Base-by-base conservation (phyloP, 2,888 invertebrate genomes). In the Barypeithes pellucidus region DNA sequence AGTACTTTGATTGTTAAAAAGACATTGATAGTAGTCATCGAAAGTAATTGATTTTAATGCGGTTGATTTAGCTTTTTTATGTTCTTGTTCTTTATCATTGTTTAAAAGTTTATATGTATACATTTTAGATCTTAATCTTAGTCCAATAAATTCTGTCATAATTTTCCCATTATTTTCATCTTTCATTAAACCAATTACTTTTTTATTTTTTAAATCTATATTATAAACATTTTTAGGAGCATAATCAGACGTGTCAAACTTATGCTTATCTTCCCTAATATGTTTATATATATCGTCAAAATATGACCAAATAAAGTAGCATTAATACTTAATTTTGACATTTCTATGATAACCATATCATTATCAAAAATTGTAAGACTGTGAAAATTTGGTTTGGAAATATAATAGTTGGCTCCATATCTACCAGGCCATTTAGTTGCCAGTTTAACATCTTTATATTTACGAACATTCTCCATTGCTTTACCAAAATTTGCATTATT, bases 181-280 rank as follows among this genome's bases (percentile, higher is more conserved):
- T 52, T 68, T 68, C 60, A 60, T 61, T 18, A 68, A 50, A 24
- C 68, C 61, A 2, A 61, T 7, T 36, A 52, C 47, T 9, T 63
- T 70, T 43, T 70, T 69, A 52, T 70, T 70, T 52, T 20, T 22
- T 12, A 52, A 54, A 24, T 60, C 61, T 54, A 70, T 59, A 52
- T 22, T 33, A 33, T 18, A 57, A 41, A 24, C 14, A 73, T 69
- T 76, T 54, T 76, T 29, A n/a, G 22, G 3, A 24, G 65, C 22
- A 66, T 73, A 76, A 16, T 77, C 63, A 36, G 72, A 76, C 11
- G 72, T 76, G 66, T 77, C 74, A 39, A 75, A 75, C 60, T 67
- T 60, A 39, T 75, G 16, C 14, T 66, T 63, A 61, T 77, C 73
- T 39, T 60, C 41, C 65, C 71, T 14, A 76, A n/a, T 75, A 18